Conservation (phyloP, 2,797 vertebrate species). For the Naso thynnoides region DNA sequence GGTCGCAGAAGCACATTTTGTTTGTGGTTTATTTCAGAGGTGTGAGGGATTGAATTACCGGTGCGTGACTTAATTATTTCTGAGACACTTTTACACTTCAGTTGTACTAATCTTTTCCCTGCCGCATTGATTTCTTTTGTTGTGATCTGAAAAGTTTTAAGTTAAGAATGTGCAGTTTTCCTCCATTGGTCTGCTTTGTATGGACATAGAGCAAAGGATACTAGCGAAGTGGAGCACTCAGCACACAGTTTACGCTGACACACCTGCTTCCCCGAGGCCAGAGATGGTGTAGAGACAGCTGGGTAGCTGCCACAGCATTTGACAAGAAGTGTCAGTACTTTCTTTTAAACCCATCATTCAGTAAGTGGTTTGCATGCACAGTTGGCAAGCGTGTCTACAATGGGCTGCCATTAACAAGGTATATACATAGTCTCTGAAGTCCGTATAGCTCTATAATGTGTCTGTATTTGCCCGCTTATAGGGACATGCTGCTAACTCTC, state of each 20-base stretch:
- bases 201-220: background rate
- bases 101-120: background rate
- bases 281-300: conserved; percentile 37
- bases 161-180: background rate
- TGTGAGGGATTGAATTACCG: background rate
- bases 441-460: background rate
- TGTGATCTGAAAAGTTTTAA: background rate
- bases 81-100: conserved; percentile 1
- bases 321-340: conserved; percentile 23
- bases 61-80: background rate
- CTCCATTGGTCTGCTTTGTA: background rate
- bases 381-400: conserved; percentile 18
- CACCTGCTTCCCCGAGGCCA: conserved; percentile 60
- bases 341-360: conserved; percentile 36
- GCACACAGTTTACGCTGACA: conserved; percentile 25
- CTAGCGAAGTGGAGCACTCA: background rate
- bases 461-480: background rate
- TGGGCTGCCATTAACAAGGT: conserved; percentile 10
- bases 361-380: conserved; percentile 12
- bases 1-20: background rate
- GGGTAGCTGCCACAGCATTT: conserved; percentile 18
- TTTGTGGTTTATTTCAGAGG: conserved; percentile 28
- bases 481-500: background rate
- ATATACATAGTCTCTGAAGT: background rate
- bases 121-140: background rate